These are phyloP conservation scores for Grapholita molesta DNA, from an alignment of 1,140 invertebrate genomes.

Conservation along the genomic window DNA sequence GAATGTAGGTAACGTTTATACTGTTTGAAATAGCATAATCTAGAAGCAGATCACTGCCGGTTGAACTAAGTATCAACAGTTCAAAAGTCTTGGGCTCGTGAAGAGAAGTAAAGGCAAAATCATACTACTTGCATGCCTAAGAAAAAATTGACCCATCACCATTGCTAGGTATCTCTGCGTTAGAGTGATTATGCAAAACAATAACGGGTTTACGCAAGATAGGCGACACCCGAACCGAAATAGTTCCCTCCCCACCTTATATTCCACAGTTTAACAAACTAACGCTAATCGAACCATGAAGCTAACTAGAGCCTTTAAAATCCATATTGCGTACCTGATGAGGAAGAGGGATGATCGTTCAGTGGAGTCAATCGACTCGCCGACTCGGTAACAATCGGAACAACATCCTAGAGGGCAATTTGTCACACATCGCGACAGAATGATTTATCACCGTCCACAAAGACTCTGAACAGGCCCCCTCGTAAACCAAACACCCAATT, in stretches of 20 bases:
- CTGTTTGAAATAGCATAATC: too few relatives aligned
- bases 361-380: neutral
- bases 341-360: too few relatives aligned
- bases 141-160: too few relatives aligned
- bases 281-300: neutral
- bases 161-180: too few relatives aligned
- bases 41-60: too few relatives aligned
- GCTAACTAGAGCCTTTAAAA: neutral
- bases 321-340: too few relatives aligned
- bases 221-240: conserved; percentile 22
- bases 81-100: too few relatives aligned
- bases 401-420: conserved; percentile 46
- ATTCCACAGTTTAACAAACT: conserved; percentile 25
- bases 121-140: too few relatives aligned
- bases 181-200: conserved; percentile 10
- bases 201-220: conserved; percentile 4
- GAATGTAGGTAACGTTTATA: too few relatives aligned
- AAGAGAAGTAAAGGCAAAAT: too few relatives aligned
- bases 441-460: conserved; percentile 64
- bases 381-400: neutral
- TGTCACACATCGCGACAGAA: conserved; percentile 63
- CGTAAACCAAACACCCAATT: conserved; percentile 66
- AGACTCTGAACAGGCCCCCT: conserved; percentile 66
- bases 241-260: conserved; percentile 33
- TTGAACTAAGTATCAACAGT: too few relatives aligned